Evolutionary conservation across 2,797 vertebrate species (phyloP).

Genomic region (Malacoraja senta): DNA sequence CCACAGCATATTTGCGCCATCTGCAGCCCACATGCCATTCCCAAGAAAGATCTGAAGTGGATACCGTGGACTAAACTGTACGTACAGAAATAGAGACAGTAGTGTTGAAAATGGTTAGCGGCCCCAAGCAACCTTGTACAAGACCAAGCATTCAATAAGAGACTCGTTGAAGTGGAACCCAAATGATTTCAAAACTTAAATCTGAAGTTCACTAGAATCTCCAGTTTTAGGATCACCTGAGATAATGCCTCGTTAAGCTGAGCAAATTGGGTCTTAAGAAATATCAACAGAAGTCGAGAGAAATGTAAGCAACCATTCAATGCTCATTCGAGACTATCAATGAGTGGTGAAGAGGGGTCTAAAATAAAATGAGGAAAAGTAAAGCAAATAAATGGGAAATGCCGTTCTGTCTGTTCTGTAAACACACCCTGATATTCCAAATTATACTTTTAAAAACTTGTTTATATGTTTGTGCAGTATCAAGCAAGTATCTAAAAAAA

Average conservation of each 20-base stretch:
- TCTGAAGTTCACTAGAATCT: neutral
- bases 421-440: too few relatives aligned
- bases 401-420: too few relatives aligned
- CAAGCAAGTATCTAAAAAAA: too few relatives aligned
- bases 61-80: neutral
- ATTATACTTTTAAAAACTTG: too few relatives aligned
- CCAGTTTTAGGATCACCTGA: neutral
- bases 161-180: neutral
- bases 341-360: neutral
- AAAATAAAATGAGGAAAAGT: neutral
- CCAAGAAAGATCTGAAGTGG: neutral
- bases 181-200: neutral
- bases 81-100: neutral
- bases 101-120: neutral
- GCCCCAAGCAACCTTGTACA: neutral
- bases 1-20: too few relatives aligned
- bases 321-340: neutral
- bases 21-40: neutral
- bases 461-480: too few relatives aligned
- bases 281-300: neutral
- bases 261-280: too few relatives aligned
- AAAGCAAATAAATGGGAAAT: neutral
- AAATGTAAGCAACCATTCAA: neutral
- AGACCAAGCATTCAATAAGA: neutral
- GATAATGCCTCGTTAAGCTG: neutral